Percentiles rank a stretch among this genome's conserved stretches.
Conservation (phyloP, 2,113 vertebrate genomes). For the Cinclus mexicanus region DNA sequence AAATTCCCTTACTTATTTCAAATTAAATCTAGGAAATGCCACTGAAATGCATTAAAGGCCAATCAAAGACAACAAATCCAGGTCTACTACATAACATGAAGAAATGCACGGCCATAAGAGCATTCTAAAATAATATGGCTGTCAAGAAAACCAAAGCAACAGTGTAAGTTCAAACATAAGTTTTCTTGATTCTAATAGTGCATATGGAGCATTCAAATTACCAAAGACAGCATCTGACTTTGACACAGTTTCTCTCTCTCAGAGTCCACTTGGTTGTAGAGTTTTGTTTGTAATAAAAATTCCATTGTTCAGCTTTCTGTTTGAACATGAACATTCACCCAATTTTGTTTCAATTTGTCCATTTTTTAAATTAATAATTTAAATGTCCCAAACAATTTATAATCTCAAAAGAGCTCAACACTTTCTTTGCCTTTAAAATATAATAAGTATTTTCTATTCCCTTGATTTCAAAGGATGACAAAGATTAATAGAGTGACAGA, state of each 20-base stretch:
- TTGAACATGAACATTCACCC: neutral
- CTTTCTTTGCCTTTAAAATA: neutral
- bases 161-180: neutral
- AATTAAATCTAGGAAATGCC: neutral
- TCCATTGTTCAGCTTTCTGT: neutral
- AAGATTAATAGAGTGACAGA: neutral
- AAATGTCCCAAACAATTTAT: neutral
- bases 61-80: neutral
- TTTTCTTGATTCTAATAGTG: neutral
- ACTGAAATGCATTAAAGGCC: neutral
- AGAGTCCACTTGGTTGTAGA: too few species aligned
- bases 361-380: neutral
- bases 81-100: neutral
- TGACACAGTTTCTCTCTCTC: neutral
- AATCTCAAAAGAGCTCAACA: neutral
- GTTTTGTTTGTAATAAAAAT: neutral
- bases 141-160: neutral
- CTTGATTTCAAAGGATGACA: neutral
- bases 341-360: neutral
- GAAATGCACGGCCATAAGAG: neutral
- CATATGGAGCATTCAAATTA: neutral
- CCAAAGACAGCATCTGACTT: neutral
- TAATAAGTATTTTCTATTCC: neutral
- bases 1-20: neutral
- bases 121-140: neutral